Conservation (phyloP, 2,113 vertebrate species). For the Amazona guildingii region DNA sequence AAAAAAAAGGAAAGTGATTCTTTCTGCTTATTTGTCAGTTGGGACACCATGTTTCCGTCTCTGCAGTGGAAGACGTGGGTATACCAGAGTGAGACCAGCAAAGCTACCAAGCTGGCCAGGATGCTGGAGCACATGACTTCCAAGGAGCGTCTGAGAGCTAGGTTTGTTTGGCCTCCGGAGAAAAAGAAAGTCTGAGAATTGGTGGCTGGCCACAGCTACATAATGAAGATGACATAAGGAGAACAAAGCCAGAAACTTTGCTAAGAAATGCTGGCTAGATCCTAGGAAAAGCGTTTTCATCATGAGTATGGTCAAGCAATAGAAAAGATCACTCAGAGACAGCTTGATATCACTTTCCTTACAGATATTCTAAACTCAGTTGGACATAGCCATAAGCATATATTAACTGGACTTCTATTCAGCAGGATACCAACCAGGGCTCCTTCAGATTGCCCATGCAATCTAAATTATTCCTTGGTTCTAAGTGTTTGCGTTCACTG, state of each 20-base stretch:
- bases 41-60: neutral
- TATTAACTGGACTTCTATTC: neutral
- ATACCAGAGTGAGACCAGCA: neutral
- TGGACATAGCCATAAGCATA: neutral
- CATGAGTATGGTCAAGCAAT: neutral
- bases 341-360: neutral
- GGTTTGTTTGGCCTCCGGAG: neutral
- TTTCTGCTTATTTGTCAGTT: neutral
- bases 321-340: neutral
- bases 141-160: accelerated
- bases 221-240: neutral
- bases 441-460: neutral
- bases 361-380: neutral
- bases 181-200: neutral
- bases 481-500: neutral
- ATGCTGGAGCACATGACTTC: neutral
- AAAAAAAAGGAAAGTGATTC: neutral
- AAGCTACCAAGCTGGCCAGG: neutral
- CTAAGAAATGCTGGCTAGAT: neutral
- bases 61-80: too few relatives aligned
- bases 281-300: neutral
- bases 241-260: neutral
- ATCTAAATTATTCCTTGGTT: neutral
- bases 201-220: neutral
- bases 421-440: neutral